Evolutionary conservation across 2,113 vertebrate species (phyloP).

Genomic region (Pholis gunnellus): DNA sequence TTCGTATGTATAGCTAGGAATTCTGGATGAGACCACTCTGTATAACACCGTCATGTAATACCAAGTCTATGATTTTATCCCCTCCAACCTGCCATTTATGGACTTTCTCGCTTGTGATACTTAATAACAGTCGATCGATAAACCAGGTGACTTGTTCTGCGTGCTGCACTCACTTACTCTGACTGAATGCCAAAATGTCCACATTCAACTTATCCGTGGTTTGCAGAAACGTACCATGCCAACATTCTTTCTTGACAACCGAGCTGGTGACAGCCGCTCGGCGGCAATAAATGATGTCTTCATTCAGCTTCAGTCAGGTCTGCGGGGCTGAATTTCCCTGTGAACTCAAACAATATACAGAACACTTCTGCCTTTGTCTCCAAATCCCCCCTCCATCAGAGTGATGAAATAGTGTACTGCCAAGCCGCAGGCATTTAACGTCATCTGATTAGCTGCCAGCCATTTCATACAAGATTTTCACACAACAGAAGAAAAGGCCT

Average conservation of each 20-base stretch:
- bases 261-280: background rate
- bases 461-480: slow-evolving; percentile 49
- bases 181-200: too few relatives aligned
- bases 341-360: slow-evolving; percentile 30
- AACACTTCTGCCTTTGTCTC: slow-evolving; percentile 21
- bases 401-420: slow-evolving; percentile 29
- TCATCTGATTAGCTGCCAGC: slow-evolving; percentile 45
- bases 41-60: too few relatives aligned
- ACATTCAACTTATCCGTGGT: too few relatives aligned
- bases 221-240: too few relatives aligned
- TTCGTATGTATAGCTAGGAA: too few relatives aligned
- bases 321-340: background rate
- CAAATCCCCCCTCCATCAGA: slow-evolving; percentile 11
- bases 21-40: too few relatives aligned
- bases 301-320: slow-evolving; percentile 10
- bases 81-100: background rate
- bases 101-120: background rate
- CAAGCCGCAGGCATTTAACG: slow-evolving; percentile 39
- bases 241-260: too few relatives aligned
- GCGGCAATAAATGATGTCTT: background rate
- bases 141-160: too few relatives aligned
- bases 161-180: too few relatives aligned
- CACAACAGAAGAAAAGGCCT: slow-evolving; percentile 46
- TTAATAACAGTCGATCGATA: background rate
- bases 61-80: too few relatives aligned